Evolutionary conservation across 2,797 vertebrate genomes (phyloP), one percentile per base, ranked within the genome.

Genomic region (Loriculus beryllinus): DNA sequence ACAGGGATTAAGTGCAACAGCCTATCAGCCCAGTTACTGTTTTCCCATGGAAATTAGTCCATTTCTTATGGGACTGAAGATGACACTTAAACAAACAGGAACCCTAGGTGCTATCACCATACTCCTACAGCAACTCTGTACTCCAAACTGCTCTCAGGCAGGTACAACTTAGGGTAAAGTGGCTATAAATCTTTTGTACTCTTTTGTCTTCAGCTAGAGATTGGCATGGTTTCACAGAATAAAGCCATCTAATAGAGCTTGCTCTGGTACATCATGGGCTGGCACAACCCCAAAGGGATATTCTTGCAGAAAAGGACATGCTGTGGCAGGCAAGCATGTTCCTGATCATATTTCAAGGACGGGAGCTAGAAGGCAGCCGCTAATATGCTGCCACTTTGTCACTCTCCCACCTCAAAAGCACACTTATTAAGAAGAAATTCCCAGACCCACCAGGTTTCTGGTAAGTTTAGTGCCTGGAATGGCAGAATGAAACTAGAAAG

Each of bases 201-300:
- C 12, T 80, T 86, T 31, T 4, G 1, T 51, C 62, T 92, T 68
- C 59, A 67, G 74, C 70, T 90, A 39, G 83, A 72, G 63, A 35
- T 63, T 93, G 82, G 86, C 88, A 31, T 16, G 33, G 47, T 79
- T 95, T 88, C 94, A n/a, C 52, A 81, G 90, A 93, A 39, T 8
- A 0, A 33, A 88, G 86, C 90, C 81, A 86, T 25, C 74, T 67
- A 42, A 79, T 26, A 56, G 81, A 95, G 64, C 59, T 56, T 86
- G 83, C 45, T 77, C 37, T 48, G 33, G 71, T 67, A 23, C 43
- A 12, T 80, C 86, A 49, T 8, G 78, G 67, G 92, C 86, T 93
- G 92, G 93, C 86, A 85, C 33, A 62, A 56, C 35, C 49, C 82
- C 89, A 85, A 16, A 68, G 71, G 65, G 79, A 77, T 83, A 78